Conservation (phyloP, 2,113 vertebrate genomes). For the Murina feae region DNA sequence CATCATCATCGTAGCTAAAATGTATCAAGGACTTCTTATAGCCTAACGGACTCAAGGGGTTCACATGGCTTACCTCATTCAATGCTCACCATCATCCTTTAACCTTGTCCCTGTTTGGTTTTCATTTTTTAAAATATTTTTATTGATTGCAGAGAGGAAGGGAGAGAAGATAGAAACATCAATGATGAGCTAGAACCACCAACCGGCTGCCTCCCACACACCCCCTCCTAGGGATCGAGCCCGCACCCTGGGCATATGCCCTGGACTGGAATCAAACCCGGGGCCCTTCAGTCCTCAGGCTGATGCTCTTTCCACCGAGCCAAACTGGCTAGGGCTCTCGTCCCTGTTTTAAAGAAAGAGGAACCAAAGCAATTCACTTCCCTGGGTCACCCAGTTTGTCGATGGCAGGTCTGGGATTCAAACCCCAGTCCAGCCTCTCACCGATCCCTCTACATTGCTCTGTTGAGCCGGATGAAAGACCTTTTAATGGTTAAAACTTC, state of each 20-base stretch:
- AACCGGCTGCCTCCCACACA: too few species aligned
- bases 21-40: background rate
- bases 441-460: background rate
- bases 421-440: background rate
- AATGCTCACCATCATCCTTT: background rate
- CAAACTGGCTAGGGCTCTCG: background rate
- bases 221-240: too few species aligned
- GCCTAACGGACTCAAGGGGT: background rate
- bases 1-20: background rate
- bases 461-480: background rate
- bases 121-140: too few species aligned
- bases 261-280: too few species aligned
- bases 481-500: background rate
- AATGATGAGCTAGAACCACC: too few species aligned
- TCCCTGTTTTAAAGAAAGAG: background rate
- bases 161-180: too few species aligned
- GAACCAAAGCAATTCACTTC: background rate
- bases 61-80: background rate
- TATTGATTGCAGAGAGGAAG: too few species aligned
- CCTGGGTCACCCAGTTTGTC: background rate
- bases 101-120: background rate
- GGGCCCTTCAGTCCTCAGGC: too few species aligned
- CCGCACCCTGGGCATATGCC: too few species aligned
- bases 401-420: background rate
- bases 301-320: too few species aligned